Base-by-base conservation (phyloP, 1,140 invertebrate species). In the Ceratosolen fusciceps region DNA sequence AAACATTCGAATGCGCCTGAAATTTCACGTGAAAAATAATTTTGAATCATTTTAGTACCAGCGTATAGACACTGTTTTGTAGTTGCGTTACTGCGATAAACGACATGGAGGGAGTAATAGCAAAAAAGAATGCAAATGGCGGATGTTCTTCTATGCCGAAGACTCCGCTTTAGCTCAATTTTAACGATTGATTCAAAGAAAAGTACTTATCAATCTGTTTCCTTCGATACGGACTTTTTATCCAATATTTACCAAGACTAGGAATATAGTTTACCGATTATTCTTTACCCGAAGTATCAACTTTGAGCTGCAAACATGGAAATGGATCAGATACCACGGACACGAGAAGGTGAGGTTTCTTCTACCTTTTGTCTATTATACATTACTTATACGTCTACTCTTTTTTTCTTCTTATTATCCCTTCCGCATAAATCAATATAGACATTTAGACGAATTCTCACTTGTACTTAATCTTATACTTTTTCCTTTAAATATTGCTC, bases 301-400 rank as follows among this genome's bases (percentile, higher is more conserved):
- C 54, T 43, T 52, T 60, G 8, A 47, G n/a, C 14, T 26, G 58
- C 54, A 70, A 75, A 21, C 65, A 80, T 80, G 79, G 79, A 76
- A 31, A 80, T 80, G 79, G 79, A 76, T 26, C 93, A 93, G 88
- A 95, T 95, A 87, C 93, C 95, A 56, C 92, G 93, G 83, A 95
- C 95, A 68, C 94, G 95, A 83, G 94, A 95, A 93, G 95, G 94
- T 95, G 93, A 90, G 77, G 84, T 85, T 85, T 83, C 34, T 14
- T 56, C 7, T 16, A 24, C 31, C 12, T 56, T 39, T 73, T n/a
- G 1, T 19, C 24, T 29, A 1, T 52, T 3, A 24, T 24, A 26
- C n/a, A n/a, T n/a, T n/a, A n/a, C n/a, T n/a, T n/a, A n/a, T n/a
- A n/a, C n/a, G n/a, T n/a, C n/a, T n/a, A n/a, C n/a, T n/a, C n/a